A percentile compares a stretch with the other conserved stretches of the same genome.
These are phyloP conservation scores for Potorous gilbertii DNA, from an alignment of 2,797 vertebrate genomes.

Conservation along the genomic window DNA sequence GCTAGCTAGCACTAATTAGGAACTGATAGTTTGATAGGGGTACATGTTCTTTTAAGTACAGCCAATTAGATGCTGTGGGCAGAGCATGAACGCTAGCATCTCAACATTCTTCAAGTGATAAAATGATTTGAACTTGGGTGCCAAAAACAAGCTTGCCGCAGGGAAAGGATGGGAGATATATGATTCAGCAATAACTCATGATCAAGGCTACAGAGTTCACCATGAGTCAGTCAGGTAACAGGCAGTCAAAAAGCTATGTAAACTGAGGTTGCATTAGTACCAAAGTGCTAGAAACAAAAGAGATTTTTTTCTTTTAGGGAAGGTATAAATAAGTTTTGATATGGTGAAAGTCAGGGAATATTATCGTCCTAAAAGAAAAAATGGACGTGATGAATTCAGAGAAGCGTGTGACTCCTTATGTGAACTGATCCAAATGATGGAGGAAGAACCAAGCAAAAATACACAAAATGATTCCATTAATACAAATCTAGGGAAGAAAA, in stretches of 20 bases:
- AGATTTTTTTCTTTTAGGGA: background rate
- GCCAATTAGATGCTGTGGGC: background rate
- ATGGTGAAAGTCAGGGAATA: background rate
- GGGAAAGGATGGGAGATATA: background rate
- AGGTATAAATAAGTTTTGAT: background rate
- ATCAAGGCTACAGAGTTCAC: background rate
- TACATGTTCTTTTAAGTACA: background rate
- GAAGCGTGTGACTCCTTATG: background rate
- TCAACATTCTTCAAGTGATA: background rate
- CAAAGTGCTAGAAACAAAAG: background rate
- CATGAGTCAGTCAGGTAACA: background rate
- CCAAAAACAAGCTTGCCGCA: background rate
- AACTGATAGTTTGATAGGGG: background rate
- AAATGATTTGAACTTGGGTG: background rate
- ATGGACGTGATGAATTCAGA: background rate
- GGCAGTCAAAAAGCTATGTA: background rate
- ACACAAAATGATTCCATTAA: background rate
- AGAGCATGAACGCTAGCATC: background rate
- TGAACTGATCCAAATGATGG: background rate
- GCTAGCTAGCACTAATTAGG: background rate
- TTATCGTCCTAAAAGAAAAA: background rate
- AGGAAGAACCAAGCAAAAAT: background rate
- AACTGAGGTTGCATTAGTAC: background rate
- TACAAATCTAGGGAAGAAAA: background rate
- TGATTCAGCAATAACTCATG: background rate